Evolutionary conservation across 2,113 vertebrate genomes (phyloP), one percentile per base, ranked within the genome.

Genomic region (Triplophysa tibetana): DNA sequence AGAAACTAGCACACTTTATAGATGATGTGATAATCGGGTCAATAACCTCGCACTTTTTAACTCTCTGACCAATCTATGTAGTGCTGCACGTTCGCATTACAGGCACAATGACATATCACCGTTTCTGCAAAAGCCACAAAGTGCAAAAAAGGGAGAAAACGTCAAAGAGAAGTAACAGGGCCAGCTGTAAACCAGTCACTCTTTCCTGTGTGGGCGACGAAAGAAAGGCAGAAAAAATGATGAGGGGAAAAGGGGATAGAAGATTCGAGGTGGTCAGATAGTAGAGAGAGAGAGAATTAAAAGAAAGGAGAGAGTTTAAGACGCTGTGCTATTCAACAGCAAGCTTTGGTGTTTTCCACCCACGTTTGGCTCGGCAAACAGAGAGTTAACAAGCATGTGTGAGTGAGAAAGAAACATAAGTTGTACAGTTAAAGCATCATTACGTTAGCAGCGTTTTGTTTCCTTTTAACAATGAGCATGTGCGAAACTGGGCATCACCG

Each of bases 11-110:
- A 8, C n/a, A 9, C n/a, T 58, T 24, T 24, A 61, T 54, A 24
- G 0, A n/a, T 50, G 29, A 43, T 54, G 16, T n/a, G 75, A 67
- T 50, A n/a, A 64, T 21, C 29, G 56, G 78, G 63, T 74, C 75
- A 81, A 33, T 23, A 68, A 75, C 33, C 67, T 81, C 7, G 41
- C n/a, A 24, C 19, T 50, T 11, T 69, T 56, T 75, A 17, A n/a
- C 73, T 54, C 21, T 84, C 76, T 84, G 82, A 84, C 82, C 82
- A 84, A 84, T 84, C 50, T 81, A 81, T 63, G 77, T 76, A 81
- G 70, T 76, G 60, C 26, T 81, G 79, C 82, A 78, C 52, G 29
- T 65, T 67, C 61, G 24, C 14, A 81, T 75, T 54, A 78, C 26
- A 38, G 61, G 29, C 43, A 66, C 62, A 65, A 52, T 23, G 75